Percentiles rank a stretch among this genome's conserved stretches.
Conservation (phyloP, 2,113 vertebrate species). For the Vulpes vulpes region DNA sequence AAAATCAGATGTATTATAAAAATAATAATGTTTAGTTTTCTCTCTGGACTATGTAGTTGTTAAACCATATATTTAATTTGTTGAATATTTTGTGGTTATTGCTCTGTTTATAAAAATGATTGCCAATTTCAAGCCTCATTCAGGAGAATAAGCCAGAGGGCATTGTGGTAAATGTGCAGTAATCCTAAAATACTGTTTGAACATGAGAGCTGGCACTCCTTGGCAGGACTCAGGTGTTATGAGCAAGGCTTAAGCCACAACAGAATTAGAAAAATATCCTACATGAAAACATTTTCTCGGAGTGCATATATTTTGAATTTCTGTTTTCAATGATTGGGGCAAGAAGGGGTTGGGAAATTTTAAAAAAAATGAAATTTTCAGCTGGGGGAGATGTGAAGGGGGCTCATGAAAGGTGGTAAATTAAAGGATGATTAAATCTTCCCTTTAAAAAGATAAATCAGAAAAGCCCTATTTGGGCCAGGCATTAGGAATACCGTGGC, state of each 20-base stretch:
- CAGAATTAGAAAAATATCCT: neutral
- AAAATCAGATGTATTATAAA: neutral
- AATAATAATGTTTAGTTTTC: neutral
- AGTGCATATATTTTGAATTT: neutral
- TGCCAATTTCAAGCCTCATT: conserved; percentile 50
- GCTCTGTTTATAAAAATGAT: conserved; percentile 53
- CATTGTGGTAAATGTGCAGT: neutral
- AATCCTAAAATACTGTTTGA: conserved; percentile 32
- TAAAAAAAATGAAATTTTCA: neutral
- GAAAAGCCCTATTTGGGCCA: neutral
- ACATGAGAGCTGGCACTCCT: neutral
- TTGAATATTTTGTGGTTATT: conserved; percentile 53
- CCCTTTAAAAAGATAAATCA: conserved; percentile 1
- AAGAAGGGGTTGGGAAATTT: neutral
- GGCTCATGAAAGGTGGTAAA: neutral
- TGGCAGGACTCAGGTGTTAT: neutral
- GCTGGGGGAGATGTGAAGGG: neutral
- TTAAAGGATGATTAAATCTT: neutral
- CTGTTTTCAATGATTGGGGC: neutral
- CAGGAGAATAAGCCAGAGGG: neutral
- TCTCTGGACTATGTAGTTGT: conserved; percentile 18
- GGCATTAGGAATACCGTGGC: neutral
- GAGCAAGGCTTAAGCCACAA: neutral
- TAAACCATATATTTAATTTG: conserved; percentile 47
- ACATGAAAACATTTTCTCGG: neutral